A percentile compares a stretch with the other conserved stretches of the same genome.
Evolutionary conservation across 1,140 invertebrate genomes (phyloP).

Genomic region (Mycetomoellerius zeteki): DNA sequence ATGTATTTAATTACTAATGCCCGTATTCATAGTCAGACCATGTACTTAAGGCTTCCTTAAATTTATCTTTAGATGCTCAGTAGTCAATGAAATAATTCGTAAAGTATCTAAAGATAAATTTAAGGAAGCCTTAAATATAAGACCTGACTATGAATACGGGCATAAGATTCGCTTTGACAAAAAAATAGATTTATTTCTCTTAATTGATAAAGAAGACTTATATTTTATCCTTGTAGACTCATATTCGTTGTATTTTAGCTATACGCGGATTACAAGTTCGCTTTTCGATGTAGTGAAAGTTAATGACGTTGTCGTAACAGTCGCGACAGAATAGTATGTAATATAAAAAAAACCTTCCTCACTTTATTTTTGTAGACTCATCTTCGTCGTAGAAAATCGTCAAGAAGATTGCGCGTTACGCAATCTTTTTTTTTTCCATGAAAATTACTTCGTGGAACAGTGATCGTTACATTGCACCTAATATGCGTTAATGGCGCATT

Average conservation of each 20-base stretch:
- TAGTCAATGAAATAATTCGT: no score
- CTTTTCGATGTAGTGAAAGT: neutral
- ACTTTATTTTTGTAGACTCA: neutral
- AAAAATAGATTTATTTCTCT: no score
- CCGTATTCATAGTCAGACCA: no score
- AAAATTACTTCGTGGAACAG: neutral
- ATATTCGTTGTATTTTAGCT: neutral
- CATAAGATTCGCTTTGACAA: no score
- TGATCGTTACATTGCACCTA: neutral
- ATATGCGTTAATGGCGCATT: neutral
- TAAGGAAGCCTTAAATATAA: no score
- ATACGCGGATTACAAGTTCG: neutral
- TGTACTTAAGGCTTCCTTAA: no score
- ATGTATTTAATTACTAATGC: no score
- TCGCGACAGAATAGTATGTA: neutral
- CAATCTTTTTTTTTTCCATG: neutral
- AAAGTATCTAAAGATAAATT: no score
- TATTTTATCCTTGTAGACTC: neutral
- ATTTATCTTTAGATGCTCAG: no score
- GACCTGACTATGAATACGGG: no score
- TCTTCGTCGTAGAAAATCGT: neutral
- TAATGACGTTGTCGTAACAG: conserved; percentile 12
- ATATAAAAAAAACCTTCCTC: no score
- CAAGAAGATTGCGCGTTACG: neutral
- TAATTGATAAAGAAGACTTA: no score